Evolutionary conservation across 2,113 vertebrate genomes (phyloP).

Genomic region (Euleptes europaea): DNA sequence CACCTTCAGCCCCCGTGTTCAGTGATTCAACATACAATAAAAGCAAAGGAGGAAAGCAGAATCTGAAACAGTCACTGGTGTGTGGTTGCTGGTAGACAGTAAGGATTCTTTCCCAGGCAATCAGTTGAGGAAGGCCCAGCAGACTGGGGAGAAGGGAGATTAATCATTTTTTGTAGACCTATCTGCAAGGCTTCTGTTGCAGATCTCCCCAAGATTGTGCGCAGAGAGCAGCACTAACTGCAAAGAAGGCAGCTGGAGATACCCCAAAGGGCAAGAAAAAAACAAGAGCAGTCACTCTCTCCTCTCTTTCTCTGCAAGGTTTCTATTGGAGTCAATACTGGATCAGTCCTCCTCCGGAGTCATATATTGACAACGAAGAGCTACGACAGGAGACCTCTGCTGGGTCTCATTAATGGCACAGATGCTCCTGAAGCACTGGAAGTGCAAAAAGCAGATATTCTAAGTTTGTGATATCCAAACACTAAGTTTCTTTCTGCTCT

Average conservation of each 20-base stretch:
- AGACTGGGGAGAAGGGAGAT: not conserved
- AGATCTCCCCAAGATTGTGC: not conserved
- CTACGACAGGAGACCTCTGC: not conserved
- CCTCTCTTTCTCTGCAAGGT: not conserved
- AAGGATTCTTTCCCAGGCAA: not conserved
- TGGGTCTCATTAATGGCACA: not conserved
- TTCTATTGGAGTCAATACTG: not conserved
- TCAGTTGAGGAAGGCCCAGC: not conserved
- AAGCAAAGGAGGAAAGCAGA: not conserved
- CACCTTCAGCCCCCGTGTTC: not conserved
- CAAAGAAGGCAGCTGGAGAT: not conserved
- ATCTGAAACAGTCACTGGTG: not conserved
- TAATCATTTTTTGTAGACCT: not conserved
- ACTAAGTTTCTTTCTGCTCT: not conserved
- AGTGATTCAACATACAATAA: not conserved
- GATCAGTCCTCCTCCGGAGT: not conserved
- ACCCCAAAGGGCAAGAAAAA: not conserved
- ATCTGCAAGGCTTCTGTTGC: not conserved
- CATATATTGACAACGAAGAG: not conserved
- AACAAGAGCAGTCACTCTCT: fast-evolving
- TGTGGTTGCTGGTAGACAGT: too few relatives aligned
- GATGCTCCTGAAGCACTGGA: not conserved
- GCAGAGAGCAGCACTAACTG: fast-evolving
- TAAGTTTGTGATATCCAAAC: not conserved
- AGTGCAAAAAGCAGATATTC: not conserved